Base-by-base conservation (phyloP, 2,113 vertebrate species). In the Ramphastos sulfuratus region DNA sequence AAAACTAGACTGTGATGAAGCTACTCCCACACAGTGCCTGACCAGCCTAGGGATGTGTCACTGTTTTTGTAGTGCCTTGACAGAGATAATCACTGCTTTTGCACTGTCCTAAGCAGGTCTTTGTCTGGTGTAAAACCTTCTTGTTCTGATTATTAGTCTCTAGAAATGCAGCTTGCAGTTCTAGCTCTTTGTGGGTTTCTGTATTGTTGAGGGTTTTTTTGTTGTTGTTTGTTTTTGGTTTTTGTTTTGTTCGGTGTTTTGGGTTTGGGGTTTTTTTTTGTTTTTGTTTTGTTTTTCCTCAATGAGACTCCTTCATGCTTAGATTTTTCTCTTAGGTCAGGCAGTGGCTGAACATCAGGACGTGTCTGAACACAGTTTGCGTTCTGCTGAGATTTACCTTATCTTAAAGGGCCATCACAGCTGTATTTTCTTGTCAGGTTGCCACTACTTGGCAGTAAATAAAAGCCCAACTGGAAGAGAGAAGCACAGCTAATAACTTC, bases 21-120 rank as follows among this genome's bases (percentile, higher is more conserved):
- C 66, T 94, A 33, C 65, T 90, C 90, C 94, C 65, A 95, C 70
- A 2, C 72, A 23, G 13, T 69, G 63, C 89, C 69, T 87, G 85
- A 70, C 71, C 80, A 83, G 75, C 39, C 72, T 75, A 55, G 46
- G 56, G 61, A 87, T 83, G 58, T 9, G 39, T 89, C 80, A 85
- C 84, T 12, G 0, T 25, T 64, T 91, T 89, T 90, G 42, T 39
- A 90, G 39, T 72, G 90, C 60, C 79, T 78, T 14, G 24, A 82
- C 70, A 83, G 66, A 82, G 23, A 46, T 12, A 94, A 54, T 85
- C 87, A 83, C 74, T 92, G 84, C 28, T 85, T 52, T 75, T 82
- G 15, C 31, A 91, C 64, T 89, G 82, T 91, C 20, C 60, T 82
- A 42, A 73, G 44, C 28, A 89, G 25, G 17, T 73, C 61, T 87